These are phyloP conservation scores for Epicauta chinensis DNA, from an alignment of 1,140 invertebrate species.

Conservation along the genomic window DNA sequence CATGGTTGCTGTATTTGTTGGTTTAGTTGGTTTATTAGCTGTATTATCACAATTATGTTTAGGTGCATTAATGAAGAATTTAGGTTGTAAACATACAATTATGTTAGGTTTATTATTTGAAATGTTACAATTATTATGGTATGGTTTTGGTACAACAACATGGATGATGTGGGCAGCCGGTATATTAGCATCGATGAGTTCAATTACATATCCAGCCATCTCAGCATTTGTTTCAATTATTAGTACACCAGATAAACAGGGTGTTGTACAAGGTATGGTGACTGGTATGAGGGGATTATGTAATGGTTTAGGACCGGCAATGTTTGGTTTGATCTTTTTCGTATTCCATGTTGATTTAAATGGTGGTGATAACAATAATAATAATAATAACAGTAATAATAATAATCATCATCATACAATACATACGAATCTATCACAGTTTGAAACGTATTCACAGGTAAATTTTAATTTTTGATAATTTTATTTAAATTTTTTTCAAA, in stretches of 20 bases:
- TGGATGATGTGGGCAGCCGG: constrained; percentile 99
- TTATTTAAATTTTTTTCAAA: too few relatives aligned
- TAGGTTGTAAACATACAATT: constrained; percentile 95
- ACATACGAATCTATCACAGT: constrained; percentile 58
- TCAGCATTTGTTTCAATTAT: constrained; percentile 97
- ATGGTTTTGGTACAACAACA: constrained; percentile 82
- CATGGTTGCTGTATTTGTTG: constrained; percentile 96
- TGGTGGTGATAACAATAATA: constrained; percentile 45
- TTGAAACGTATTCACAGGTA: constrained; percentile 52
- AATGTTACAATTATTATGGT: constrained; percentile 95
- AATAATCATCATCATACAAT: constrained; percentile 23
- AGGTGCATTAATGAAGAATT: constrained; percentile 51
- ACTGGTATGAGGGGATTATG: constrained; percentile 93
- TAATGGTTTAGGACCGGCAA: constrained; percentile 87
- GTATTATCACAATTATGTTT: constrained; percentile 82
- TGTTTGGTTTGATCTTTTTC: constrained; percentile 98
- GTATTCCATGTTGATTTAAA: constrained; percentile 97
- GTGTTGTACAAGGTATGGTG: constrained; percentile 95
- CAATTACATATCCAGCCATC: constrained; percentile 98
- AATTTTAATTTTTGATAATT: too few relatives aligned
- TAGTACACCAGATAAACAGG: constrained; percentile 94
- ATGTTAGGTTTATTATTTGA: constrained; percentile 95
- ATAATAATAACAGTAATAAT: too few relatives aligned
- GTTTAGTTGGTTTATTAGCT: constrained; percentile 92
- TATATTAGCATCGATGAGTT: constrained; percentile 88